phyloP scores from a whole-genome alignment of 2,113 vertebrate species.

The Melanerpes formicivorus region DNA sequence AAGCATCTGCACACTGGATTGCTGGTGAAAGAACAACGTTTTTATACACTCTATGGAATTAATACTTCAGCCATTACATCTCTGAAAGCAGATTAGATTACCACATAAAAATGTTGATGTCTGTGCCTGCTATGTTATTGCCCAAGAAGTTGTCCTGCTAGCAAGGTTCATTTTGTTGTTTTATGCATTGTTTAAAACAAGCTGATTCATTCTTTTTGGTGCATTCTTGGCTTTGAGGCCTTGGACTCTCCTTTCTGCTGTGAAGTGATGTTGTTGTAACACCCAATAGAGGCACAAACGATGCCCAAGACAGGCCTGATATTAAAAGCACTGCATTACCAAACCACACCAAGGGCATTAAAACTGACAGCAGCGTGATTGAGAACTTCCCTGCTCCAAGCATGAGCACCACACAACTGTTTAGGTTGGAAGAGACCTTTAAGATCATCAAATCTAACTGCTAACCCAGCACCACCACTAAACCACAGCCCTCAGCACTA shows the following conservation, averaged over 20 bases:
- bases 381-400: neutral
- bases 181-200: neutral
- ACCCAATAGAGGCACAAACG: neutral
- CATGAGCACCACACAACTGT: accelerated
- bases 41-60: neutral
- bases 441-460: neutral
- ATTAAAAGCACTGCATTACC: accelerated
- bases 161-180: neutral
- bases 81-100: neutral
- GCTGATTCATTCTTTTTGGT: neutral
- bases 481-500: too few relatives aligned
- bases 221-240: neutral
- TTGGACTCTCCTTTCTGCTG: neutral
- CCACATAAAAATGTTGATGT: neutral
- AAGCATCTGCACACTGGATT: neutral
- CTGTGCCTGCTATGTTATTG: neutral
- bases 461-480: too few relatives aligned
- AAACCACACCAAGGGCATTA: neutral
- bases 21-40: neutral
- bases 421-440: neutral
- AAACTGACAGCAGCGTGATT: accelerated
- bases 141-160: neutral
- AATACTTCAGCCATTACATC: neutral
- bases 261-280: neutral
- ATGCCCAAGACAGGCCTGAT: neutral